Evolutionary conservation across 2,113 vertebrate genomes (phyloP).

Genomic region (Tetraodon nigroviridis): DNA sequence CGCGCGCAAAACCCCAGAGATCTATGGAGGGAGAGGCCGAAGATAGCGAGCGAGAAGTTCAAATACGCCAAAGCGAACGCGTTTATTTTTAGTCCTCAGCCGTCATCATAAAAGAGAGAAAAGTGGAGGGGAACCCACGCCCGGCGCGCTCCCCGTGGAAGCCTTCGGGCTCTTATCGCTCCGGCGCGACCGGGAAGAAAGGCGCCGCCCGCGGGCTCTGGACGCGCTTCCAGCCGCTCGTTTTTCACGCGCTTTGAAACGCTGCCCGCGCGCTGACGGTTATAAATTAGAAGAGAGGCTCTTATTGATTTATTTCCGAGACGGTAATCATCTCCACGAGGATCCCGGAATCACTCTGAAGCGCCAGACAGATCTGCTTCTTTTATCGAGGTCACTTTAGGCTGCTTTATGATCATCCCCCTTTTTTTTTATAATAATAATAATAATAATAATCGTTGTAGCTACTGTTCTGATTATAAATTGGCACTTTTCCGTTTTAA

Average conservation of each 20-base stretch:
- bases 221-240: slow-evolving; percentile 48
- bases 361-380: slow-evolving; percentile 15
- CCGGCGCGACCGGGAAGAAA: slow-evolving; percentile 13
- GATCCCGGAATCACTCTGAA: slow-evolving; percentile 40
- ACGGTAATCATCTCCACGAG: slow-evolving; percentile 53
- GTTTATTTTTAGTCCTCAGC: slow-evolving; percentile 40
- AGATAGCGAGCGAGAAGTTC: slow-evolving; percentile 31
- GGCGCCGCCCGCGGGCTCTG: slow-evolving; percentile 37
- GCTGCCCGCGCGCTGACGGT: slow-evolving; percentile 44
- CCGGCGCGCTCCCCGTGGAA: slow-evolving; percentile 18
- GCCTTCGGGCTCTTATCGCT: slow-evolving; percentile 54
- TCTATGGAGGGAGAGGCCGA: slow-evolving; percentile 4
- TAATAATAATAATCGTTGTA: slow-evolving; percentile 6
- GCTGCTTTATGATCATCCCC: no score
- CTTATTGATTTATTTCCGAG: slow-evolving; percentile 68
- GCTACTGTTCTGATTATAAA: slow-evolving; percentile 13
- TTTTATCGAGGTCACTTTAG: slow-evolving; percentile 6
- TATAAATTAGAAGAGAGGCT: slow-evolving; percentile 61
- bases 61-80: slow-evolving; percentile 39
- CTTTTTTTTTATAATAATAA: slow-evolving; percentile 33
- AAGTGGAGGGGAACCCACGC: neutral
- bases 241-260: slow-evolving; percentile 60
- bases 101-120: slow-evolving; percentile 26
- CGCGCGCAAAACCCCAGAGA: slow-evolving; percentile 6
- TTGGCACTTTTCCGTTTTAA: neutral